phyloP scores from a whole-genome alignment of 1,140 invertebrate species.

The Amyelois transitella region DNA sequence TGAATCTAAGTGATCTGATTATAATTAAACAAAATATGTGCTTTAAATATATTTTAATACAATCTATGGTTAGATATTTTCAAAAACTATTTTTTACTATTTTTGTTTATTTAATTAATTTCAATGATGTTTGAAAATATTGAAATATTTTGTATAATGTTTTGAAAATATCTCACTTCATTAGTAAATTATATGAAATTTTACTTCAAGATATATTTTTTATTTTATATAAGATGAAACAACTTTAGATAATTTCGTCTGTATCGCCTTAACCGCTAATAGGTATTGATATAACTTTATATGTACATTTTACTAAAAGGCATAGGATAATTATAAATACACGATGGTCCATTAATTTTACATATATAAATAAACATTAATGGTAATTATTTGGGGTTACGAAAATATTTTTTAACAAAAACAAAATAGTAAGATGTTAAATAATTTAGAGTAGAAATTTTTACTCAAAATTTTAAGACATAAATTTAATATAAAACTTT shows the following conservation, averaged over 20 bases:
- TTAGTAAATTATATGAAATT: conserved; percentile 1
- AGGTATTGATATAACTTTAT: conserved; percentile 22
- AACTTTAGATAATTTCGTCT: conserved; percentile 13
- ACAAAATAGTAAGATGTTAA: background rate
- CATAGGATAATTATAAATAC: conserved; percentile 48
- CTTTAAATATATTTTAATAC: background rate
- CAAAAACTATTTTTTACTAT: background rate
- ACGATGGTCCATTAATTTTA: conserved; percentile 46
- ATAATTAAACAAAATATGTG: background rate
- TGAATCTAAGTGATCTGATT: background rate
- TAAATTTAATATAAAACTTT: too few species aligned
- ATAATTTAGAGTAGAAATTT: background rate
- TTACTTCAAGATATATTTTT: background rate
- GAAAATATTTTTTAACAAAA: conserved; percentile 19
- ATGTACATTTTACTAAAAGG: conserved; percentile 34
- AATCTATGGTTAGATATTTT: background rate
- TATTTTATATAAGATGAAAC: conserved; percentile 11
- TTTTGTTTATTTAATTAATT: background rate
- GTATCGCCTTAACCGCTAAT: conserved; percentile 14
- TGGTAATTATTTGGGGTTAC: conserved; percentile 33
- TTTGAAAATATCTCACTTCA: conserved; percentile 3
- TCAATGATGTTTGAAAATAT: background rate
- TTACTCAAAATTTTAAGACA: too few species aligned
- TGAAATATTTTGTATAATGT: background rate
- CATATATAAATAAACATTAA: conserved; percentile 27